Percentiles rank a stretch among this genome's conserved stretches.
These are phyloP conservation scores for Ceyx erithaca DNA, from an alignment of 2,797 vertebrate genomes.

Conservation along the genomic window DNA sequence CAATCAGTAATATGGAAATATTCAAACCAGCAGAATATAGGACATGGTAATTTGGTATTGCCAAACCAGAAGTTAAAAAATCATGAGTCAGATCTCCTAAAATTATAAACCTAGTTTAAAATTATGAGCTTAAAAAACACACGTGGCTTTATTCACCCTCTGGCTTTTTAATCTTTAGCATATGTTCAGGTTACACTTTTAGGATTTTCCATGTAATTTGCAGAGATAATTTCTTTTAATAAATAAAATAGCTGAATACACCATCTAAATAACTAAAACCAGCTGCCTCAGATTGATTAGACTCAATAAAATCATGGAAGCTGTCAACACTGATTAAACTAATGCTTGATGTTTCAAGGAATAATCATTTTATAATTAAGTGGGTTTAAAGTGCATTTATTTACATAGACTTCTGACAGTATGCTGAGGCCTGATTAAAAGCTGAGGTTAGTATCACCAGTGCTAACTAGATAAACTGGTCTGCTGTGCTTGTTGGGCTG, in stretches of 20 bases:
- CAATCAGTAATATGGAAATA: not conserved
- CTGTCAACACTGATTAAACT: conserved; percentile 34
- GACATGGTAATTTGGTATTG: not conserved
- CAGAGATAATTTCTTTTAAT: not conserved
- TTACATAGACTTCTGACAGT: conserved; percentile 22
- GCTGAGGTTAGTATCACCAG: conserved; percentile 23
- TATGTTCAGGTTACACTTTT: not conserved
- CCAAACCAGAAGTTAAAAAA: conserved; percentile 26
- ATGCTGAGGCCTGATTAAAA: conserved; percentile 24
- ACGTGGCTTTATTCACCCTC: not conserved
- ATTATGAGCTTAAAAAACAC: not conserved
- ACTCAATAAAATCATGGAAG: conserved; percentile 9
- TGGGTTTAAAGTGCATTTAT: not conserved
- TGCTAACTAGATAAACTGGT: conserved; percentile 20
- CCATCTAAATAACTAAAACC: not conserved
- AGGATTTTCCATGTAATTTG: not conserved
- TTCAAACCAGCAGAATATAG: not conserved
- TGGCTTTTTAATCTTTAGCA: not conserved
- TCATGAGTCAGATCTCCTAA: not conserved
- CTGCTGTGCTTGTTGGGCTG: not conserved
- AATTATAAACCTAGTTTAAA: conserved; percentile 30
- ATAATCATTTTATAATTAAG: conserved; percentile 50
- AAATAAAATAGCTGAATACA: not conserved
- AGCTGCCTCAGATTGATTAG: not conserved
- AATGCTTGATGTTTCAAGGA: conserved; percentile 22